Evolutionary conservation across 2,888 invertebrate genomes (phyloP), one percentile per base, ranked within the genome.

Genomic region (Ganaspis brasiliensis): DNA sequence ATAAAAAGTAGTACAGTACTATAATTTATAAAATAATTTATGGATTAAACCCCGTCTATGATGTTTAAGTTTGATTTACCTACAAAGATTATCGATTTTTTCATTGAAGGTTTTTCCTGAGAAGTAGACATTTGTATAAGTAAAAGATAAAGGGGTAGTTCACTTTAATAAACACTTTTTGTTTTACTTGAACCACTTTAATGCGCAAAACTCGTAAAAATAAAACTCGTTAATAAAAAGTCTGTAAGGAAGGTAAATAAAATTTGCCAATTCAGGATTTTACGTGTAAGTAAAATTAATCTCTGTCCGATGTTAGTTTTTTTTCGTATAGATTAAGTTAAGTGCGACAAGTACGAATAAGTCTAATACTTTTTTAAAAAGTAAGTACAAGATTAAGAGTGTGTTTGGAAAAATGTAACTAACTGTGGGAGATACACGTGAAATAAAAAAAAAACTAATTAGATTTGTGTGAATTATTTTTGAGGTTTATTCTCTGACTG

Each of bases 301-400:
- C 57, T 57, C 26, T 57, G 8, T 31, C n/a, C 26, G 57, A 6
- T 14, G 5, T 57, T 26, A 14, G 8, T 26, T 57, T 6, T 1
- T 57, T 57, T 2, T n/a, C n/a, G 8, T 57, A 57, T 26, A 57
- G 6, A 31, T 6, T 31, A 4, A 4, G 57, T 57, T 57, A 57
- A 2, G 57, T 57, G 57, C 31, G 26, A 31, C 0, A 0, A 12
- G 14, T 56, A 5, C 14, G n/a, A 57, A 14, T n/a, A 1, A 24
- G 12, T n/a, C n/a, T 31, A n/a, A 57, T 57, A 57, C 57, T n/a
- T 57, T 57, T 57, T 6, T 57, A 57, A 57, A 24, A 6, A 2
- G 10, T 31, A 14, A 5, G 26, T 26, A 26, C 6, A 31, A 55
- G n/a, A n/a, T 24, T n/a, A 14, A 26, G 5, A 8, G 57, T 57